Conservation (phyloP, 2,888 invertebrate species). For the Aquatica leii region DNA sequence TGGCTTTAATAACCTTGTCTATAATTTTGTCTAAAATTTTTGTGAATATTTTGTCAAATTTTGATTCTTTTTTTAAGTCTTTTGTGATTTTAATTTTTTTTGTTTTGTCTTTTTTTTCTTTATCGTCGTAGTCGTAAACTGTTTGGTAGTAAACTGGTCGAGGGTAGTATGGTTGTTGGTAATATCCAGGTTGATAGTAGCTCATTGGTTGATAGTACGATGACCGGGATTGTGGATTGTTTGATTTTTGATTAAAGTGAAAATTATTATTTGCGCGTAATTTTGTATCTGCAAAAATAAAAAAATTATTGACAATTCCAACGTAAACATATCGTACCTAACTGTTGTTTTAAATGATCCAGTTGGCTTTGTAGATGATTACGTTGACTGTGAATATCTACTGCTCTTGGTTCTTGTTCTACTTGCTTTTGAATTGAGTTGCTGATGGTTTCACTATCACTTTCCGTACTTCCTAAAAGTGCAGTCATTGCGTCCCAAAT, state of each 20-base stretch:
- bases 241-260: too few relatives aligned
- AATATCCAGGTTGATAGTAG: slow-evolving; percentile 15
- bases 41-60: slow-evolving; percentile 48
- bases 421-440: too few relatives aligned
- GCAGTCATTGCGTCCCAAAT: too few relatives aligned
- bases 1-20: slow-evolving; percentile 38
- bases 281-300: slow-evolving; percentile 26
- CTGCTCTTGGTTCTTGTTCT: neutral
- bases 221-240: neutral
- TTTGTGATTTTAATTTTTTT: slow-evolving; percentile 8
- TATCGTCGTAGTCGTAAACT: slow-evolving; percentile 1
- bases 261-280: slow-evolving; percentile 27
- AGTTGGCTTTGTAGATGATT: slow-evolving; percentile 43
- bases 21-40: slow-evolving; percentile 56
- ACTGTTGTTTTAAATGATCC: slow-evolving; percentile 50
- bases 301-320: too few relatives aligned
- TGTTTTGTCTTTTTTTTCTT: slow-evolving; percentile 24
- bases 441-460: neutral
- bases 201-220: slow-evolving; percentile 3
- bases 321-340: slow-evolving; percentile 53
- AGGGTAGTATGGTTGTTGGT: too few relatives aligned
- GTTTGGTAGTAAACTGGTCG: slow-evolving; percentile 10
- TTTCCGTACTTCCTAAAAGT: neutral
- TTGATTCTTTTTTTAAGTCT: slow-evolving; percentile 41
- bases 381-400: neutral